Percentiles rank a stretch among this genome's conserved stretches.
phyloP scores from a whole-genome alignment of 2,888 invertebrate genomes.

The Mamestra brassicae region DNA sequence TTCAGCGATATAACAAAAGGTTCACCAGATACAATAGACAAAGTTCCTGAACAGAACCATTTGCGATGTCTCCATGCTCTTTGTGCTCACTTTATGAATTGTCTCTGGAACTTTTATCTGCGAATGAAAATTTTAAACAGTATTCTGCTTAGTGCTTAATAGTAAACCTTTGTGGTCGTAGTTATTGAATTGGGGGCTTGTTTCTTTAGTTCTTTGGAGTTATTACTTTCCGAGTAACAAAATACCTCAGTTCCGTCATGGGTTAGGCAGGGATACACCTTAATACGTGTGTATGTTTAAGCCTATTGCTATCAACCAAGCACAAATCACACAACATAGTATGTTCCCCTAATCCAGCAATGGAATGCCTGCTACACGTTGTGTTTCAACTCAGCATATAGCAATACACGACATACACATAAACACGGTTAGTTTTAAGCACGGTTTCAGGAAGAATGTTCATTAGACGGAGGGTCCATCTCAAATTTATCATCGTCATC shows the following conservation, averaged over 20 bases:
- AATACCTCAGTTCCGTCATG: neutral
- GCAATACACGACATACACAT: too few relatives aligned
- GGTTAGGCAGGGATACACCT: neutral
- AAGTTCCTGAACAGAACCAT: slow-evolving; percentile 76
- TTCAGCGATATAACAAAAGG: slow-evolving; percentile 72
- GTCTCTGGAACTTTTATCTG: slow-evolving; percentile 65
- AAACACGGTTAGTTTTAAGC: too few relatives aligned
- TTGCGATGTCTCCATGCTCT: slow-evolving; percentile 67
- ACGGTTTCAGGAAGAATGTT: too few relatives aligned
- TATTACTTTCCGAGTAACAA: neutral
- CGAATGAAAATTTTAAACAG: slow-evolving; percentile 68
- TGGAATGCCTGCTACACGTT: too few relatives aligned
- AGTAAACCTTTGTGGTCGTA: slow-evolving; percentile 43
- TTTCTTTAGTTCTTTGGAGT: slow-evolving; percentile 39
- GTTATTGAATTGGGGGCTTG: slow-evolving; percentile 58
- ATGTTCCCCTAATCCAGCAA: too few relatives aligned
- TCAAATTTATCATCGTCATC: too few relatives aligned
- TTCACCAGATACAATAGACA: slow-evolving; percentile 70
- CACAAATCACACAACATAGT: too few relatives aligned
- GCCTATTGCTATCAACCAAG: too few relatives aligned
- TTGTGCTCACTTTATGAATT: slow-evolving; percentile 73
- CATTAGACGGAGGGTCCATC: too few relatives aligned
- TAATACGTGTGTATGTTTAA: neutral
- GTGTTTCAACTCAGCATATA: too few relatives aligned
- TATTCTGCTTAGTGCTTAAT: slow-evolving; percentile 55